Percentiles rank a stretch among this genome's conserved stretches.
Evolutionary conservation across 2,888 invertebrate species (phyloP).

Genomic region (Trisateles emortualis): DNA sequence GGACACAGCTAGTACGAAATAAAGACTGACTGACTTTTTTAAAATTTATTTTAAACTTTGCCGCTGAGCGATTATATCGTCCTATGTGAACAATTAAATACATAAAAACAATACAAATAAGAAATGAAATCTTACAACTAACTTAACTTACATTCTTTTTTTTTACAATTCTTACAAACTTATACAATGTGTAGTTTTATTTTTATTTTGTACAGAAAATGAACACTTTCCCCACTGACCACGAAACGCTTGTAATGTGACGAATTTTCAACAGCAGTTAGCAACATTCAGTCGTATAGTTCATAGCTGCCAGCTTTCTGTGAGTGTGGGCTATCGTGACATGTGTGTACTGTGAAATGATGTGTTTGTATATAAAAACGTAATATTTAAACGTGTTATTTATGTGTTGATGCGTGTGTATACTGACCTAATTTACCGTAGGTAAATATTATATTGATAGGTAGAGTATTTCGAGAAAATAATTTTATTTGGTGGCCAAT

Average conservation of each 20-base stretch:
- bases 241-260: conserved; percentile 56
- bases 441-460: not conserved
- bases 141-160: no score
- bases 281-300: conserved; percentile 59
- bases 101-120: no score
- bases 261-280: conserved; percentile 66
- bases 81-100: no score
- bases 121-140: no score
- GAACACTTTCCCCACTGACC: conserved; percentile 46
- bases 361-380: conserved; percentile 8
- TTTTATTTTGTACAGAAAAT: conserved; percentile 2
- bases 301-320: conserved; percentile 36
- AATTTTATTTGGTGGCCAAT: no score
- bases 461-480: conserved; percentile 10
- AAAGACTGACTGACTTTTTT: no score
- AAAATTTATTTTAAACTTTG: no score
- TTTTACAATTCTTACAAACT: conserved; percentile 10
- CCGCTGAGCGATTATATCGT: no score
- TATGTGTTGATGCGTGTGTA: not conserved
- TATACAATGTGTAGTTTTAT: not conserved
- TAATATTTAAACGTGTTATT: not conserved
- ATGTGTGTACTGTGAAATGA: conserved; percentile 19
- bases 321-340: conserved; percentile 27
- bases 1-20: no score
- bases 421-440: not conserved